Percentiles rank a stretch among this genome's conserved stretches.
Conservation (phyloP, 2,888 invertebrate genomes). For the Myopa testacea region DNA sequence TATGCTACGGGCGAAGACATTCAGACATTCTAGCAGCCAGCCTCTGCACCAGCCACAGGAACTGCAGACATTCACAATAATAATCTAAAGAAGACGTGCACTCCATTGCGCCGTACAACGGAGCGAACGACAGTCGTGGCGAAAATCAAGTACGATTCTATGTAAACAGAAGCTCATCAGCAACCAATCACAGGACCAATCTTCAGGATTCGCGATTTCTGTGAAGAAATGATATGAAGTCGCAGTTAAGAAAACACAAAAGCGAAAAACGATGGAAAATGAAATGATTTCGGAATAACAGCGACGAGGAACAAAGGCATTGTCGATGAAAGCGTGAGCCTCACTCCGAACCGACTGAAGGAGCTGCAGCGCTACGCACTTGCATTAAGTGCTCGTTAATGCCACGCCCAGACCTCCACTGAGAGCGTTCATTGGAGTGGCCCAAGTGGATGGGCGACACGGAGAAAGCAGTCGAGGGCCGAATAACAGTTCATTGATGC, state of each 20-base stretch:
- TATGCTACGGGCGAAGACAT: conserved; percentile 15
- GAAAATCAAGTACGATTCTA: no score
- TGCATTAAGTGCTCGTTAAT: neutral
- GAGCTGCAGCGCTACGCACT: neutral
- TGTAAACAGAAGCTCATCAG: no score
- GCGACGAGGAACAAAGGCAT: neutral
- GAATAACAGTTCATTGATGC: conserved; percentile 5
- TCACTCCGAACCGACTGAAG: neutral
- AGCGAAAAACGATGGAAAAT: no score
- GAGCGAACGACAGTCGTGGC: no score
- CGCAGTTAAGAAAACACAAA: no score
- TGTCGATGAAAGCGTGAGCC: neutral
- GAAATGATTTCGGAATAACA: no score
- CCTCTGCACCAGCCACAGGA: neutral
- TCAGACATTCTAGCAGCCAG: neutral
- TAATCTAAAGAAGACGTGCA: no score
- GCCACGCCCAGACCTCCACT: neutral
- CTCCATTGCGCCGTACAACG: no score
- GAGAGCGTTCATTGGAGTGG: neutral
- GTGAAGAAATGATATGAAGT: no score
- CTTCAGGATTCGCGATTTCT: no score
- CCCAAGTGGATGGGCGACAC: neutral
- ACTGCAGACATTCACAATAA: neutral
- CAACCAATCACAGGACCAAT: no score
- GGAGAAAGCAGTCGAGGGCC: neutral